Conservation (phyloP, 2,888 invertebrate genomes). For the Odontocerum albicorne region DNA sequence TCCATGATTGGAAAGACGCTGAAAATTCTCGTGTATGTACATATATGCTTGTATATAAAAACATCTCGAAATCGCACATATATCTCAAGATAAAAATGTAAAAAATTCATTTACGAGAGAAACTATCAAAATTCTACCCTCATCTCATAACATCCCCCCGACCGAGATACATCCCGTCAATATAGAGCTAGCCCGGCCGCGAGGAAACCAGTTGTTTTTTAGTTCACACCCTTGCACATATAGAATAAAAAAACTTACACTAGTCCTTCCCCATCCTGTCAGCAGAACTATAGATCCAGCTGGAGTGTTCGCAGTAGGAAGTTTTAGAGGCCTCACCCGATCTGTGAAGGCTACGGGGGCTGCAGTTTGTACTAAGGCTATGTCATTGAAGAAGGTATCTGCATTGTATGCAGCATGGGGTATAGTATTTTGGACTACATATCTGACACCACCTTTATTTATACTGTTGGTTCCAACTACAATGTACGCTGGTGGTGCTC, state of each 20-base stretch:
- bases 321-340: conserved; percentile 11
- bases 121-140: no score
- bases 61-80: no score
- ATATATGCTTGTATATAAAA: no score
- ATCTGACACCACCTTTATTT: conserved; percentile 36
- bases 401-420: conserved; percentile 11
- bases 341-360: conserved; percentile 14
- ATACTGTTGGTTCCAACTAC: conserved; percentile 43
- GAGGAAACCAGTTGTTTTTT: no score
- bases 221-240: no score
- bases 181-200: no score
- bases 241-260: conserved; percentile 16
- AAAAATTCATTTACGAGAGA: no score
- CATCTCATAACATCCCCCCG: no score
- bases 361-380: conserved; percentile 16
- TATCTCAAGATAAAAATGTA: no score
- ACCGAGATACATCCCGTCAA: no score
- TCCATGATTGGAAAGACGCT: no score
- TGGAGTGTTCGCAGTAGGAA: conserved; percentile 11
- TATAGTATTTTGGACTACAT: conserved; percentile 27
- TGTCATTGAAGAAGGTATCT: conserved; percentile 13
- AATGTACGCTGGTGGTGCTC: conserved; percentile 19
- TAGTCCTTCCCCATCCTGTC: conserved; percentile 28
- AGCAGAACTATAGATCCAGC: conserved; percentile 7
- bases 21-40: no score